phyloP scores from a whole-genome alignment of 2,797 vertebrate species.

The Microcaecilia unicolor region DNA sequence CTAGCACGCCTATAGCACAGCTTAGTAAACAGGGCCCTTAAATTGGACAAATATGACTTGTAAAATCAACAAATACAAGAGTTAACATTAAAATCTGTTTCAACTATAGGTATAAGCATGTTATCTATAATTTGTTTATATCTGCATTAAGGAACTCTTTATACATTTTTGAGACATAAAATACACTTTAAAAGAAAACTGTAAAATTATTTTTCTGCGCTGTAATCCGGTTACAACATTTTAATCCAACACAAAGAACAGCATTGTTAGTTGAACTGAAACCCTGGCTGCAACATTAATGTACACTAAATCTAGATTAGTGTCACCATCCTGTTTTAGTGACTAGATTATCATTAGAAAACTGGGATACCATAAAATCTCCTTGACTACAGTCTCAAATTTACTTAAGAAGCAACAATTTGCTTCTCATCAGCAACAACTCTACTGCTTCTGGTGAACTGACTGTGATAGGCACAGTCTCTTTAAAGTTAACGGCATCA shows the following conservation, averaged over 20 bases:
- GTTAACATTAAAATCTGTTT: constrained; percentile 77
- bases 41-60: constrained; percentile 68
- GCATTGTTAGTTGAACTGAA: constrained; percentile 61
- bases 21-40: too few species aligned
- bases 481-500: constrained; percentile 50
- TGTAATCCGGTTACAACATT: constrained; percentile 69
- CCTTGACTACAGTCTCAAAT: constrained; percentile 44
- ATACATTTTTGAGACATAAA: constrained; percentile 70
- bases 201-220: constrained; percentile 55
- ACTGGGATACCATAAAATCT: constrained; percentile 60
- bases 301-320: constrained; percentile 62
- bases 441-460: constrained; percentile 44
- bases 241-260: constrained; percentile 57
- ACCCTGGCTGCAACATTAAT: constrained; percentile 57
- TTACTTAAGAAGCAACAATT: too few species aligned
- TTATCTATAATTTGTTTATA: constrained; percentile 70
- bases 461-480: constrained; percentile 47
- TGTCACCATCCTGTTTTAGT: constrained; percentile 56
- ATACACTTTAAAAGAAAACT: constrained; percentile 68
- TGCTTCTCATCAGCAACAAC: too few species aligned
- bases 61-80: constrained; percentile 74
- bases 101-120: constrained; percentile 67
- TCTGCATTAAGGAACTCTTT: constrained; percentile 67
- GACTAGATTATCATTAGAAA: constrained; percentile 59
- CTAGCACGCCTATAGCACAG: too few species aligned